Evolutionary conservation across 2,888 invertebrate species (phyloP), one percentile per base, ranked within the genome.

Genomic region (Melieria omissa): DNA sequence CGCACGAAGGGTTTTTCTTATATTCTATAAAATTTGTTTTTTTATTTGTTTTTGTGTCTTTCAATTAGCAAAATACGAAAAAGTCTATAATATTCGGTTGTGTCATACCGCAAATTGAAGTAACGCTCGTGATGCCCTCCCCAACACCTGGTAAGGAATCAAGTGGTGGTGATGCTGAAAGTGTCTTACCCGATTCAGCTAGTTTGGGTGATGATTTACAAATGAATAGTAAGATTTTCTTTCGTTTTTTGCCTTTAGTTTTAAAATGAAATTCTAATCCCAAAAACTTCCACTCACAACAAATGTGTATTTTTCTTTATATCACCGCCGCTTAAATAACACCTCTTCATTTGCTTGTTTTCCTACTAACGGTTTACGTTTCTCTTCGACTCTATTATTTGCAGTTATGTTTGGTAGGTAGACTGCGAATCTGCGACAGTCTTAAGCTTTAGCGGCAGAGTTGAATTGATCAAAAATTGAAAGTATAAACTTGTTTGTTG

Each of bases 41-140:
- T 64, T 69, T 69, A 9, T 5, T 9, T 8, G 29, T 57, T n/a
- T 54, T 64, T 44, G 62, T 63, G 8, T 29, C 29, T 29, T 29
- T 29, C 29, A 29, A 29, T 29, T 70, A 86, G 86, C 84, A 86
- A 85, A 84, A 84, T 79, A 79, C 81, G 65, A 84, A 84, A 77
- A 86, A 87, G 79, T 86, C 87, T 5, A 87, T 95, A 77, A 91
- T 92, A 45, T 87, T 94, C 68, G 95, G 95, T 4, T 90, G 94
- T 73, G 90, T 95, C 76, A 90, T 96, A 72, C 95, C 96, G 14
- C 95, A 96, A 83, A 90, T 94, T 60, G 97, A 97, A 87, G 88
- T 97, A 72, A 96, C 95, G 0, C 90, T 97, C 79, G 93, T 97
- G 74, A 93, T 95, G 90, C 95, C 95, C 49, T 92, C 94, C 73